phyloP scores from a whole-genome alignment of 2,888 invertebrate genomes.

The Eupithecia subumbrata region DNA sequence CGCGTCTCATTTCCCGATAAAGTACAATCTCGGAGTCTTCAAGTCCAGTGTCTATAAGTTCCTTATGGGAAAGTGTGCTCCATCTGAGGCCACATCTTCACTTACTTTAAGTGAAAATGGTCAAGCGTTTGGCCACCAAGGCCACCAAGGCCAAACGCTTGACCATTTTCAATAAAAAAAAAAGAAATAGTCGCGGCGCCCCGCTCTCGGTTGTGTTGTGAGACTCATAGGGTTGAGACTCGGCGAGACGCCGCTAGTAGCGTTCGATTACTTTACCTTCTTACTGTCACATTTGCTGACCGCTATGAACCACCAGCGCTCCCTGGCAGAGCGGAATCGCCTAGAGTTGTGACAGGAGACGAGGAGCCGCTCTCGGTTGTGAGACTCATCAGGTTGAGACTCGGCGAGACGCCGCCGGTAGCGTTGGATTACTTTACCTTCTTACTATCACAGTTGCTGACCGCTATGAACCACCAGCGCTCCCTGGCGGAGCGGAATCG shows the following conservation, averaged over 20 bases:
- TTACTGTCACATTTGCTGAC: slow-evolving; percentile 90
- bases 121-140: no score
- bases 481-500: slow-evolving; percentile 92
- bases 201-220: no score
- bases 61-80: no score
- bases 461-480: slow-evolving; percentile 97
- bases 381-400: slow-evolving; percentile 51
- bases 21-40: no score
- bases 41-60: no score
- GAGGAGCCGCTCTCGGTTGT: slow-evolving; percentile 51
- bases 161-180: no score
- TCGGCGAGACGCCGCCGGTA: slow-evolving; percentile 61
- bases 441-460: slow-evolving; percentile 90
- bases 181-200: no score
- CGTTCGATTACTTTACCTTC: slow-evolving; percentile 77
- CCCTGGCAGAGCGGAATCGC: slow-evolving; percentile 80
- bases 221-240: slow-evolving; percentile 52
- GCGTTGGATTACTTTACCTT: slow-evolving; percentile 77
- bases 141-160: no score
- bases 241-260: slow-evolving; percentile 58
- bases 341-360: slow-evolving; percentile 80
- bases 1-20: no score
- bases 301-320: slow-evolving; percentile 97
- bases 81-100: no score
- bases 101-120: no score